Evolutionary conservation across 2,113 vertebrate species (phyloP).

Genomic region (Serilophus lunatus): DNA sequence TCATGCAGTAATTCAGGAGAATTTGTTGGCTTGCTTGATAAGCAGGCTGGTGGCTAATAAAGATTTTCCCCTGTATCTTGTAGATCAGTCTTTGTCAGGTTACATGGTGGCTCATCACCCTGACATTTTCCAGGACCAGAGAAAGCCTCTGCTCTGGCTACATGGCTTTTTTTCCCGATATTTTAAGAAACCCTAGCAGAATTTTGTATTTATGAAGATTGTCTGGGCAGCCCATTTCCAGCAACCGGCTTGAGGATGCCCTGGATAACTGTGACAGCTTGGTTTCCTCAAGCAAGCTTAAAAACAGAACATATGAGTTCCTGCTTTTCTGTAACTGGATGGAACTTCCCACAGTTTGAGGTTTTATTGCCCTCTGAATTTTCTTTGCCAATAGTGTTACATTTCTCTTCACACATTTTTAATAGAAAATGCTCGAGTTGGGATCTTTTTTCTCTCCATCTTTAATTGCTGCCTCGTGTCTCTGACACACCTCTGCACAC

Average conservation of each 20-base stretch:
- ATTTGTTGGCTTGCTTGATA: neutral
- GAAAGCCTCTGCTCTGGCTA: neutral
- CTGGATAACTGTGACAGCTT: neutral
- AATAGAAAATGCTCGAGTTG: neutral
- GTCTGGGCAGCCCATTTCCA: neutral
- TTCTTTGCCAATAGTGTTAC: neutral
- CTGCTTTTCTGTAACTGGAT: neutral
- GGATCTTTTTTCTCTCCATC: neutral
- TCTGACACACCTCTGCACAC: neutral
- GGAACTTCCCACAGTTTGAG: neutral
- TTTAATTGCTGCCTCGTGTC: neutral
- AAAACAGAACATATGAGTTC: neutral
- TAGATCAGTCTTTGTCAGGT: neutral
- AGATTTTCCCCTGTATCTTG: slow-evolving; percentile 12
- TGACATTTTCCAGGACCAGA: neutral
- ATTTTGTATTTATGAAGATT: neutral
- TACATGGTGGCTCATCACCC: neutral
- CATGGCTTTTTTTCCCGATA: neutral
- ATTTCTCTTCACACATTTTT: neutral
- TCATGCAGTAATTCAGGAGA: neutral
- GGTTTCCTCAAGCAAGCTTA: neutral
- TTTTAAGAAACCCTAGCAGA: neutral
- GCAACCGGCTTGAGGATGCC: neutral
- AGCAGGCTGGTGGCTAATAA: neutral
- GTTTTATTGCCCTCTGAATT: neutral